Evolutionary conservation across 2,888 invertebrate species (phyloP).

Genomic region (Nomada hirtipes): DNA sequence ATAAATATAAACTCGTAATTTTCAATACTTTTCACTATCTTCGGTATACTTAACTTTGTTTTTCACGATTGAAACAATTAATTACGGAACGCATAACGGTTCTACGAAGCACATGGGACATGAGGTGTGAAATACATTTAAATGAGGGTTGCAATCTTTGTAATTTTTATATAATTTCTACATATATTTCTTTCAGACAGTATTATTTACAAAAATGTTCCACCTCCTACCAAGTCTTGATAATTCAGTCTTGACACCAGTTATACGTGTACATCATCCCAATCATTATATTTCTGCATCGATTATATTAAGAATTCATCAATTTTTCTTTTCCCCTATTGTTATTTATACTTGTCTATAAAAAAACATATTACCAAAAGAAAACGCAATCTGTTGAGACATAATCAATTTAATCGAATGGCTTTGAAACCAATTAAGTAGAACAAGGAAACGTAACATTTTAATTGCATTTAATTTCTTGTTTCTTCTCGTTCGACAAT

Average conservation of each 20-base stretch:
- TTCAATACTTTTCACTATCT: slow-evolving; percentile 48
- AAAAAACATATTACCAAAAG: slow-evolving; percentile 20
- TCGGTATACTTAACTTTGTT: slow-evolving; percentile 7
- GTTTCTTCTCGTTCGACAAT: slow-evolving; percentile 21
- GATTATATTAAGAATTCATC: slow-evolving; percentile 57
- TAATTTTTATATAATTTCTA: slow-evolving; percentile 76
- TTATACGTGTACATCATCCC: slow-evolving; percentile 75
- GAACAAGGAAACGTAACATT: background rate
- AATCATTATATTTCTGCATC: slow-evolving; percentile 57
- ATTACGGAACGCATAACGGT: background rate
- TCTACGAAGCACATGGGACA: slow-evolving; percentile 28
- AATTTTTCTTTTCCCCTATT: slow-evolving; percentile 18
- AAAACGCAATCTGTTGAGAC: slow-evolving; percentile 5
- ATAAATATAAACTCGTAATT: slow-evolving; percentile 55
- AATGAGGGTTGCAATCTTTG: slow-evolving; percentile 42
- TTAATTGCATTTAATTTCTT: background rate
- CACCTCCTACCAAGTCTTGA: slow-evolving; percentile 80
- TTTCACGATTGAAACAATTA: slow-evolving; percentile 21
- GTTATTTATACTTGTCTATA: slow-evolving; percentile 25
- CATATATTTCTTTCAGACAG: slow-evolving; percentile 79
- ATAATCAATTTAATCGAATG: slow-evolving; percentile 4
- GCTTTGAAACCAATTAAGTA: background rate
- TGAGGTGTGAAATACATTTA: slow-evolving; percentile 34
- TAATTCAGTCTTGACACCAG: slow-evolving; percentile 82
- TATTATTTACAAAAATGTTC: slow-evolving; percentile 82